Evolutionary conservation across 2,888 invertebrate genomes (phyloP).

Genomic region (Lycia hirtaria): DNA sequence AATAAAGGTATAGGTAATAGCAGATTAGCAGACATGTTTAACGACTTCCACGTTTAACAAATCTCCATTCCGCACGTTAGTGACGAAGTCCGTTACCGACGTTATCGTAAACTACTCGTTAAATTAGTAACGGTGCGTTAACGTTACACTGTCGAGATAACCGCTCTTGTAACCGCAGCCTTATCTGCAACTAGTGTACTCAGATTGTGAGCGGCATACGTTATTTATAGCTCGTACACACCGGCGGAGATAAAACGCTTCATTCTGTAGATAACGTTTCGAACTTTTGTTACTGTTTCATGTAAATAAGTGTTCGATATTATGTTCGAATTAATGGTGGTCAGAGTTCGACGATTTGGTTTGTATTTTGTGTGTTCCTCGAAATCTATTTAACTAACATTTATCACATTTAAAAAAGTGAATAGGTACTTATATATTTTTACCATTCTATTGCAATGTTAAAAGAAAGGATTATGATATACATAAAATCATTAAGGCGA

Average conservation of each 20-base stretch:
- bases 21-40: too few relatives aligned
- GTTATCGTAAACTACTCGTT: constrained; percentile 48
- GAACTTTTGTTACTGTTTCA: constrained; percentile 8
- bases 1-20: too few relatives aligned
- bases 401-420: too few relatives aligned
- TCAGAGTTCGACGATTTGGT: too few relatives aligned
- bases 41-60: not conserved
- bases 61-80: constrained; percentile 14
- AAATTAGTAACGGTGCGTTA: constrained; percentile 31
- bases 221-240: constrained; percentile 20
- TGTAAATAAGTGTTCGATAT: constrained; percentile 2
- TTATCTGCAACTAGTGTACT: constrained; percentile 27
- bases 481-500: too few relatives aligned
- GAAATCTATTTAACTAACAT: too few relatives aligned
- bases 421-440: not conserved
- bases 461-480: too few relatives aligned
- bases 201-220: constrained; percentile 18
- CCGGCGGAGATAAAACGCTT: constrained; percentile 9
- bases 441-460: not conserved
- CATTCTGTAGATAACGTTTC: not conserved
- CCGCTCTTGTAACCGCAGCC: constrained; percentile 3
- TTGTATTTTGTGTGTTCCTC: too few relatives aligned
- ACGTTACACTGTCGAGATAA: constrained; percentile 23
- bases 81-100: constrained; percentile 16
- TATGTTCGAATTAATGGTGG: too few relatives aligned